Evolutionary conservation across 2,113 vertebrate genomes (phyloP), one percentile per base, ranked within the genome.

Genomic region (Struthidea cinerea): DNA sequence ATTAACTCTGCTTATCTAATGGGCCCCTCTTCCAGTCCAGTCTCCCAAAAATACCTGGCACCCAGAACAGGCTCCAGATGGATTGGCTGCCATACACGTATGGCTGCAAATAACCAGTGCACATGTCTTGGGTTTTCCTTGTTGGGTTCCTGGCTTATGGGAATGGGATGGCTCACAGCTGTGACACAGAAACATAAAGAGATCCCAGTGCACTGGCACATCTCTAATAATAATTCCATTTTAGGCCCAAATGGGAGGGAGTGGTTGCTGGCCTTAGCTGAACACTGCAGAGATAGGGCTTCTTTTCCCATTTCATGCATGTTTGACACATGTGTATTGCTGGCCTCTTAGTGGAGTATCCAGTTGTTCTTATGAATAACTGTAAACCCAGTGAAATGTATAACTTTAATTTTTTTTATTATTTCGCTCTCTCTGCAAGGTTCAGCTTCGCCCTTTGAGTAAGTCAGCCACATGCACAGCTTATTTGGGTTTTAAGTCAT

Each of bases 1-100:
- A 97, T 96, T 95, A 96, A 91, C 87, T 77, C 47, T 63, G 80
- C 75, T 3, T 84, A 39, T 60, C 30, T 68, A 84, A 91, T 13
- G 11, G 60, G 55, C 70, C 59, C 30, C 33, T 35, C 42, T 90
- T 95, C 64, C 94, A 96, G 55, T 68, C 71, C 69, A 84, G 17
- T 47, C 39, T 90, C 53, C 87, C 20, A 4, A 75, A 96, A 96
- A 68, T 90, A 79, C 17, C 84, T 91, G 92, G 84, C 76, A 39
- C 3, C 20, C 15, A n/a, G 60, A 50, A 19, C 53, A 55, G 60
- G 55, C 78, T 88, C 9, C 94, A 93, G 94, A 70, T 81, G 71
- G 89, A 30, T 79, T 56, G 39, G 53, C 78, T 84, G 77, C 63
- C 41, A 47, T 47, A 22, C 59, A 26, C 90, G 52, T n/a, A 91